A percentile compares a stretch with the other conserved stretches of the same genome.
Conservation (phyloP, 2,797 vertebrate species). For the Channa striata region DNA sequence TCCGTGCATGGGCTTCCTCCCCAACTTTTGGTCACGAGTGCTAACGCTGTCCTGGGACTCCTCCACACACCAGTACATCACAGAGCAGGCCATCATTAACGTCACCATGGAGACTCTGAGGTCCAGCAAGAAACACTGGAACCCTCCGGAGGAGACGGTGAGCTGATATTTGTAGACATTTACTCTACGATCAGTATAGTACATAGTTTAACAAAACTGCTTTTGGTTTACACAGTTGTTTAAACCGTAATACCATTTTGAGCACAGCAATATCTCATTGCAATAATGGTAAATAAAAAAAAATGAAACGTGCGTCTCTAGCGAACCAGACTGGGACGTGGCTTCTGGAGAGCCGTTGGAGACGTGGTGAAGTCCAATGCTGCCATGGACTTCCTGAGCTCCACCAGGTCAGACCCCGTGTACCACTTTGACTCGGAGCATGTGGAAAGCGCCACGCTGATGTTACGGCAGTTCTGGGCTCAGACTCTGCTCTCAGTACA, state of each 20-base stretch:
- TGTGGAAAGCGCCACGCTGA: conserved; percentile 71
- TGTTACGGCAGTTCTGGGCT: conserved; percentile 79
- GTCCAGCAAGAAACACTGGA: conserved; percentile 49
- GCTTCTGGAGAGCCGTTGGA: conserved; percentile 86
- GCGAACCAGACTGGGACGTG: conserved; percentile 77
- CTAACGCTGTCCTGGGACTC: conserved; percentile 87
- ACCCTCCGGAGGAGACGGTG: conserved; percentile 66
- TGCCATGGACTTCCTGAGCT: conserved; percentile 87
- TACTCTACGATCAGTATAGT: not conserved
- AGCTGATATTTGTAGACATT: conserved; percentile 31
- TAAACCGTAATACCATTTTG: not conserved
- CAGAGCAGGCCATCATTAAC: conserved; percentile 86
- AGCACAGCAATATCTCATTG: conserved; percentile 1
- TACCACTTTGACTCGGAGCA: conserved; percentile 90
- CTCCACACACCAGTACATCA: conserved; percentile 90
- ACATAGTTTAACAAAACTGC: not conserved
- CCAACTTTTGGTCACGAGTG: conserved; percentile 88
- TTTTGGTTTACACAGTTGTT: not conserved
- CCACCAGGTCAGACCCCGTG: conserved; percentile 84
- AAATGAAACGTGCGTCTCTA: conserved; percentile 6
- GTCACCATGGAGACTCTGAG: conserved; percentile 87
- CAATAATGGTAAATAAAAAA: not conserved
- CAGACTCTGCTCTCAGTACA: conserved; percentile 78
- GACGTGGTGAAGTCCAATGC: conserved; percentile 88
- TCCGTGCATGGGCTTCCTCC: conserved; percentile 85